These are phyloP conservation scores for Pachyuromys duprasi DNA, from an alignment of 2,797 vertebrate species.

Conservation along the genomic window DNA sequence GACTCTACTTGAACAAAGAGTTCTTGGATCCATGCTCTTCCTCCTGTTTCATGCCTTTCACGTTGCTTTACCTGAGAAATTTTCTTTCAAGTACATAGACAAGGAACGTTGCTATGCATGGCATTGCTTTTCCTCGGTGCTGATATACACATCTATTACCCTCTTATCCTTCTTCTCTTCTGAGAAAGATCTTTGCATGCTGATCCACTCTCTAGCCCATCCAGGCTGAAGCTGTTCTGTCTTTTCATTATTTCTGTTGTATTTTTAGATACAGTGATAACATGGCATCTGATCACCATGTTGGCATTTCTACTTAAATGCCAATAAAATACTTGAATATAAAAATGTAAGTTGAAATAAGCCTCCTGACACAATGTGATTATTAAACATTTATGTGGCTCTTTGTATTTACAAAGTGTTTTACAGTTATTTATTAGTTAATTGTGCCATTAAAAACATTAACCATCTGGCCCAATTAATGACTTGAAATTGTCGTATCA, in stretches of 20 bases:
- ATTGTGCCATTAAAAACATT: slow-evolving; percentile 75
- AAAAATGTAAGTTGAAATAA: slow-evolving; percentile 70
- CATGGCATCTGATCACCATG: slow-evolving; percentile 57
- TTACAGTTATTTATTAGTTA: slow-evolving; percentile 75
- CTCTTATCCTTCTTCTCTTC: not conserved
- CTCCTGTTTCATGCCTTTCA: not conserved
- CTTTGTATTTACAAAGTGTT: slow-evolving; percentile 74
- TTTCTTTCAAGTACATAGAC: not conserved
- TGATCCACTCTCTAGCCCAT: not conserved
- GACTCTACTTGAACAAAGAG: not conserved
- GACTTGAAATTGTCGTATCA: slow-evolving; percentile 70
- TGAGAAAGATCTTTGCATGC: not conserved
- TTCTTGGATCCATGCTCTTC: not conserved
- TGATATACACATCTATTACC: not conserved
- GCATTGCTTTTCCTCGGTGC: not conserved
- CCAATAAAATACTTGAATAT: slow-evolving; percentile 65
- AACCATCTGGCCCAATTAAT: slow-evolving; percentile 74
- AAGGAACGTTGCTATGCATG: not conserved
- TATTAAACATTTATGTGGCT: slow-evolving; percentile 74
- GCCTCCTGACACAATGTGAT: slow-evolving; percentile 57
- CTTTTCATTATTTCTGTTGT: not conserved
- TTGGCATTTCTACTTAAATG: slow-evolving; percentile 62
- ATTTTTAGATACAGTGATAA: slow-evolving; percentile 51
- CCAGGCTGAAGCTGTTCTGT: not conserved
- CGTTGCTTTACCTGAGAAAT: not conserved